A percentile compares a stretch with the other conserved stretches of the same genome.
Evolutionary conservation across 1,140 invertebrate species (phyloP).

Genomic region (Orius laevigatus): DNA sequence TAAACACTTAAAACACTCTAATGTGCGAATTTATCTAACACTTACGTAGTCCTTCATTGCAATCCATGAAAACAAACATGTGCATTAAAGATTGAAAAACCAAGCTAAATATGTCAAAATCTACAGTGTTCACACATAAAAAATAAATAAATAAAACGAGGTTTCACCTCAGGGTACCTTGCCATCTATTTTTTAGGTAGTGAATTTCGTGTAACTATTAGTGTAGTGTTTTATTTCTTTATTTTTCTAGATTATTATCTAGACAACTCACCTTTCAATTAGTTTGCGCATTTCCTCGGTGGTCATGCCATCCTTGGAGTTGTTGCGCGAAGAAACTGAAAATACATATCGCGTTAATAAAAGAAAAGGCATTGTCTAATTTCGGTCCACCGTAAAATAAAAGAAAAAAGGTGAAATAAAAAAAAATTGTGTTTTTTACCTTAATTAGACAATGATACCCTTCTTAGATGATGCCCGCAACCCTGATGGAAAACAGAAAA

Average conservation of each 20-base stretch:
- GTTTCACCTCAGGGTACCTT: neutral
- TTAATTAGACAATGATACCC: slow-evolving; percentile 14
- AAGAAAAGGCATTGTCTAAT: neutral
- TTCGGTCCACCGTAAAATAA: slow-evolving; percentile 1
- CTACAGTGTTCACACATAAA: neutral
- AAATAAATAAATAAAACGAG: slow-evolving; percentile 4
- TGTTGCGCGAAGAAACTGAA: slow-evolving; percentile 51
- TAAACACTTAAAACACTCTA: slow-evolving; percentile 1
- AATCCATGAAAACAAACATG: slow-evolving; percentile 10
- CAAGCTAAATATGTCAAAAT: neutral
- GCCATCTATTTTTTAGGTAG: neutral
- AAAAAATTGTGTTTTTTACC: slow-evolving; percentile 16
- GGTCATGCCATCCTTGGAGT: slow-evolving; percentile 73
- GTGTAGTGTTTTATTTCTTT: neutral
- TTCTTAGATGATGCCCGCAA: slow-evolving; percentile 10
- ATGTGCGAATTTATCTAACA: slow-evolving; percentile 9
- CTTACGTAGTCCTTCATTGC: slow-evolving; percentile 16
- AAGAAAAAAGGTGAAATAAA: slow-evolving; percentile 19
- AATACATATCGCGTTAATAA: slow-evolving; percentile 22
- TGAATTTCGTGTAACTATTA: too few relatives aligned
- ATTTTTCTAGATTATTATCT: slow-evolving; percentile 2
- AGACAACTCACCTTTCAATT: slow-evolving; percentile 74
- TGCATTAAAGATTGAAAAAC: neutral
- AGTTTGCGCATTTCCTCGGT: slow-evolving; percentile 90
- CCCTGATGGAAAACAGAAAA: slow-evolving; percentile 11